Percentiles rank a stretch among this genome's conserved stretches.
These are phyloP conservation scores for Clarias platycephalus DNA, from an alignment of 2,797 vertebrate species.

Conservation along the genomic window DNA sequence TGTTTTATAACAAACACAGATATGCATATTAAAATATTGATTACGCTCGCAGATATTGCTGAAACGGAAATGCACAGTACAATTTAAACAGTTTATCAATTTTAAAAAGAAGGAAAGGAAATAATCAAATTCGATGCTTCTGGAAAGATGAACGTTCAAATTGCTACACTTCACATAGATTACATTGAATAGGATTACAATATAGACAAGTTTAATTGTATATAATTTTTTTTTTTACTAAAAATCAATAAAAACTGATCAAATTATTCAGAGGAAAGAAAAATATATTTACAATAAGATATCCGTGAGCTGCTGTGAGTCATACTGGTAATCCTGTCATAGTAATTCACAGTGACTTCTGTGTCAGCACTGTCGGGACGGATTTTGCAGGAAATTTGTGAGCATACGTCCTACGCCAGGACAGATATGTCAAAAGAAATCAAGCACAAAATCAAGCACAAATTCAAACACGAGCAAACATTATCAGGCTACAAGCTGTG, in stretches of 20 bases:
- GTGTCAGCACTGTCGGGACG: neutral
- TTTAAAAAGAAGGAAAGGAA: constrained; percentile 4
- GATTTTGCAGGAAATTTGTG: constrained; percentile 2
- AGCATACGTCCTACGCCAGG: constrained; percentile 1
- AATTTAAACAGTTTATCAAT: no score
- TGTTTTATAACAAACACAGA: constrained; percentile 4
- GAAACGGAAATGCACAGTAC: no score
- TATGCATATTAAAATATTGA: constrained; percentile 11
- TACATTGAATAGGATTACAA: neutral
- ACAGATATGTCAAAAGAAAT: neutral
- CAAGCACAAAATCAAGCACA: neutral
- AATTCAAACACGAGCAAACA: neutral
- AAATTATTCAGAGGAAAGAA: neutral
- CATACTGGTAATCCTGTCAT: neutral
- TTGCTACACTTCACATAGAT: neutral
- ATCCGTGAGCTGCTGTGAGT: neutral
- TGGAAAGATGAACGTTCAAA: neutral
- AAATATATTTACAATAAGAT: neutral
- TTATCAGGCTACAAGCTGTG: neutral
- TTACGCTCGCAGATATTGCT: neutral
- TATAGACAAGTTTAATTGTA: no score
- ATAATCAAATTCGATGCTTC: constrained; percentile 26
- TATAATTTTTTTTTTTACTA: neutral
- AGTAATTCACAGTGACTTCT: neutral
- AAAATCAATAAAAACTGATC: neutral